phyloP scores from a whole-genome alignment of 2,888 invertebrate species.

The Acanthopleura granulata region DNA sequence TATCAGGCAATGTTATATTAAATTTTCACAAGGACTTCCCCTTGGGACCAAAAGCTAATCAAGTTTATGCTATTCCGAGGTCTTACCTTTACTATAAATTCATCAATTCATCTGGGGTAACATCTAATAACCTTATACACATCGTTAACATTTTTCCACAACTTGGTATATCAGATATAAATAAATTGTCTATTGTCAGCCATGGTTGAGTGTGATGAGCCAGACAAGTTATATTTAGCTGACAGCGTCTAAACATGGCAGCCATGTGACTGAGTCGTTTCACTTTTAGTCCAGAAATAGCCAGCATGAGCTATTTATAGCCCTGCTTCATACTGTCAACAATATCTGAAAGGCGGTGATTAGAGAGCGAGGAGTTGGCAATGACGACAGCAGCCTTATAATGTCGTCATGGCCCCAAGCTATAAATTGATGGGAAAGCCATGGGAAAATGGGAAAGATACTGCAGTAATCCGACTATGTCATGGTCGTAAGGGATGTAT shows the following conservation, averaged over 20 bases:
- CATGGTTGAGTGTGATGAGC: neutral
- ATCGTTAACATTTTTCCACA: no score
- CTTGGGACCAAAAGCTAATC: no score
- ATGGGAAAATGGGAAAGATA: no score
- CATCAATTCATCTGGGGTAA: no score
- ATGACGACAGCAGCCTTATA: neutral
- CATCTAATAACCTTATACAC: no score
- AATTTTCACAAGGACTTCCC: no score
- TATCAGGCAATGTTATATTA: no score
- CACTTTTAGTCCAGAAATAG: neutral
- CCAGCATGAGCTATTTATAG: neutral
- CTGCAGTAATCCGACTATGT: no score
- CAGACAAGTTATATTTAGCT: neutral
- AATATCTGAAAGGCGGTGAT: neutral
- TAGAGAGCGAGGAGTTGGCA: neutral
- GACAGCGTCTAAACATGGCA: neutral
- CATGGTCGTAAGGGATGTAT: no score
- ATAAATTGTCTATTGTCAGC: constrained; percentile 2
- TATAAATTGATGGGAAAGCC: neutral
- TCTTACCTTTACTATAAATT: no score
- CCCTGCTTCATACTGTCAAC: neutral
- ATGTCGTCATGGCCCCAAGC: neutral
- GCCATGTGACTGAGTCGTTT: neutral
- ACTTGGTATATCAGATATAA: neutral
- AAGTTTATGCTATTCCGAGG: no score